phyloP scores from a whole-genome alignment of 1,140 invertebrate genomes.

The Mamestra configurata region DNA sequence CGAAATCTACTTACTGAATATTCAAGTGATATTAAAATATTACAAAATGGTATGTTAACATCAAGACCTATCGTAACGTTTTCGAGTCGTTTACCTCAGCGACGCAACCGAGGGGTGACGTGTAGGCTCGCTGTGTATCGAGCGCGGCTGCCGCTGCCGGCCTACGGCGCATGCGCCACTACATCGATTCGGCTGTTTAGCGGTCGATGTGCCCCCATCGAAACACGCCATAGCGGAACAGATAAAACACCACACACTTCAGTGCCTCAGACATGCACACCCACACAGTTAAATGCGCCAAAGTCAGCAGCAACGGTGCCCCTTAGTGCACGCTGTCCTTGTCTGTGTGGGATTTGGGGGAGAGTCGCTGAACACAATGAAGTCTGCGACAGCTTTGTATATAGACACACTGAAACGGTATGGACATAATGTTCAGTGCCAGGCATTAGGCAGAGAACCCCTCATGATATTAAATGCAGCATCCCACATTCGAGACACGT shows the following conservation, averaged over 20 bases:
- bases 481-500: background rate
- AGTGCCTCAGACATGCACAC: constrained; percentile 1
- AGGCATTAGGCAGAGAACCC: background rate
- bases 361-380: background rate
- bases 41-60: constrained; percentile 53
- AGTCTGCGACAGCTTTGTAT: background rate
- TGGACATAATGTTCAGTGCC: background rate
- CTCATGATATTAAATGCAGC: background rate
- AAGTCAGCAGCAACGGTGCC: background rate
- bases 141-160: constrained; percentile 32
- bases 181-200: constrained; percentile 63
- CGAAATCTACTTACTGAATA: constrained; percentile 33
- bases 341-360: background rate
- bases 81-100: constrained; percentile 74
- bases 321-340: constrained; percentile 3
- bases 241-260: constrained; percentile 29
- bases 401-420: background rate
- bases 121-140: constrained; percentile 51
- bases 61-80: constrained; percentile 82
- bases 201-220: constrained; percentile 51
- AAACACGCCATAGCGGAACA: constrained; percentile 34
- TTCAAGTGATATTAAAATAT: constrained; percentile 36
- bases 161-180: constrained; percentile 63
- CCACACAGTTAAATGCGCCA: constrained; percentile 22
- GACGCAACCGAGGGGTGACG: constrained; percentile 68